Conservation (phyloP, 2,113 vertebrate species). For the Ariopsis seemanni region DNA sequence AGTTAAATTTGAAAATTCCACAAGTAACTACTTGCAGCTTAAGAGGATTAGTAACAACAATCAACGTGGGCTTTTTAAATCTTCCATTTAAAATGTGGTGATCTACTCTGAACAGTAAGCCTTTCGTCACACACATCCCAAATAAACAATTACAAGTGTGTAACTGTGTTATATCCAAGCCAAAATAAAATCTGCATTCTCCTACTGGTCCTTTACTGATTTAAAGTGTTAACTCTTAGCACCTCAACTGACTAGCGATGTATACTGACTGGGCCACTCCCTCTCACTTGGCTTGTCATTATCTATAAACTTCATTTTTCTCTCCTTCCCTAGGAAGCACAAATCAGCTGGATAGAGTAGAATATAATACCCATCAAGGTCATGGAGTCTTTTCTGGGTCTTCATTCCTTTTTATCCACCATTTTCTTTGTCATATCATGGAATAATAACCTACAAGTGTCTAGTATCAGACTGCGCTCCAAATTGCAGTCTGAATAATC, state of each 20-base stretch:
- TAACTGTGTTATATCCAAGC: neutral
- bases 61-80: conserved; percentile 4
- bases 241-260: neutral
- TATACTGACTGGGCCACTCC: neutral
- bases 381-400: neutral
- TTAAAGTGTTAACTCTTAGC: neutral
- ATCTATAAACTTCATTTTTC: neutral
- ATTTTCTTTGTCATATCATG: neutral
- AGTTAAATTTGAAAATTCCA: neutral
- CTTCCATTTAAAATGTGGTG: conserved; percentile 3
- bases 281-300: neutral
- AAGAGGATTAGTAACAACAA: conserved; percentile 23
- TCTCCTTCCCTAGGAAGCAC: neutral
- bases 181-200: neutral
- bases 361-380: neutral
- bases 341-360: neutral
- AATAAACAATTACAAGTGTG: neutral
- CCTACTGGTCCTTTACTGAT: neutral
- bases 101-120: neutral
- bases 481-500: too few species aligned
- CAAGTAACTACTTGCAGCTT: neutral
- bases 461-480: neutral
- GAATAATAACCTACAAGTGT: neutral
- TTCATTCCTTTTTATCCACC: neutral
- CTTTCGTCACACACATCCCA: neutral